phyloP scores from a whole-genome alignment of 1,140 invertebrate genomes.

The Dinothrombium tinctorium region DNA sequence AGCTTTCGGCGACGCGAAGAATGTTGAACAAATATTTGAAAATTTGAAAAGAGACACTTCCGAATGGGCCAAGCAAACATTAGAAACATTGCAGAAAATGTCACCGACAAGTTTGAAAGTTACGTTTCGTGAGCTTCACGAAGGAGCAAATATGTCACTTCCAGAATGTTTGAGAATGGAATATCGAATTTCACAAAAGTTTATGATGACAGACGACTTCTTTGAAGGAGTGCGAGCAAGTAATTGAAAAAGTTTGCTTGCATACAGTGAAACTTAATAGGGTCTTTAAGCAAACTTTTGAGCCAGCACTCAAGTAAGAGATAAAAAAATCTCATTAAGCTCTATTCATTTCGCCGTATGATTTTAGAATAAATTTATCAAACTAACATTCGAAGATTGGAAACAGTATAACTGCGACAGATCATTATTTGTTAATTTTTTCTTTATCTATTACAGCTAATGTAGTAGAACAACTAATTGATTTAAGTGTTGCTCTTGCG shows the following conservation, averaged over 20 bases:
- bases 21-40: conserved; percentile 56
- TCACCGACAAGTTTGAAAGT: conserved; percentile 84
- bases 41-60: conserved; percentile 46
- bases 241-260: conserved; percentile 15
- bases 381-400: too few species aligned
- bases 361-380: not conserved
- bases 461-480: too few species aligned
- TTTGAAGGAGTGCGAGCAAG: conserved; percentile 76
- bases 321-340: not conserved
- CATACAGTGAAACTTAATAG: not conserved
- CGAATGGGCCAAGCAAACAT: conserved; percentile 47
- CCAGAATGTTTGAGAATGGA: conserved; percentile 75
- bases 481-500: not conserved
- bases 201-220: conserved; percentile 54
- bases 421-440: too few species aligned
- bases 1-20: conserved; percentile 36
- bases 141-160: conserved; percentile 44
- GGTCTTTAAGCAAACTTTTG: not conserved
- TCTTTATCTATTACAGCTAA: conserved; percentile 7
- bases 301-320: not conserved
- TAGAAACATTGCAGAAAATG: conserved; percentile 46
- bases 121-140: conserved; percentile 45
- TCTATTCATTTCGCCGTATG: not conserved
- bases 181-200: conserved; percentile 45
- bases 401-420: too few species aligned